Percentiles rank a stretch among this genome's conserved stretches.
These are phyloP conservation scores for Ophion costatus DNA, from an alignment of 2,888 invertebrate genomes.

Conservation along the genomic window DNA sequence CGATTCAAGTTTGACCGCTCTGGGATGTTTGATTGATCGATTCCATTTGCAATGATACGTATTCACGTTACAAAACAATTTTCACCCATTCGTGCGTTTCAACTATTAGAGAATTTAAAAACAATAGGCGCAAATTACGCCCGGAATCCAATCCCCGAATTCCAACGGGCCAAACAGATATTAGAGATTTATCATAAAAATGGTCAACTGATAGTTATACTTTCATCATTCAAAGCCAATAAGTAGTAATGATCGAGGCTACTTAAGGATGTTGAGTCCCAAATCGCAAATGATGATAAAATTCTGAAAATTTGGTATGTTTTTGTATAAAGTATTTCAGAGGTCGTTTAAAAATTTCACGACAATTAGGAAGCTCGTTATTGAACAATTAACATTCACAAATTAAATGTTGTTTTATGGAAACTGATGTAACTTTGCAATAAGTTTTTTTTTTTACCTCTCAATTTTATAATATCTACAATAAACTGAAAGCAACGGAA, in stretches of 20 bases:
- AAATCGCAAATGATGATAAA: too few species aligned
- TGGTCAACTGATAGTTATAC: not conserved
- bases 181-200: not conserved
- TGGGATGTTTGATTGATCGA: not conserved
- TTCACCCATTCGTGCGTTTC: not conserved
- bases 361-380: too few species aligned
- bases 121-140: constrained; percentile 1
- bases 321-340: too few species aligned
- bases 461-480: too few species aligned
- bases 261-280: too few species aligned
- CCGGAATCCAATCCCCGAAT: constrained; percentile 7
- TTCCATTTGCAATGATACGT: not conserved
- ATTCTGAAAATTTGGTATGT: too few species aligned
- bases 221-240: not conserved
- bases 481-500: too few species aligned
- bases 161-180: not conserved
- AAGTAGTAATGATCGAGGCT: not conserved
- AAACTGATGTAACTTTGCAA: too few species aligned
- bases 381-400: too few species aligned
- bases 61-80: not conserved
- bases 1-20: not conserved
- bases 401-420: too few species aligned
- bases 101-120: not conserved
- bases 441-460: too few species aligned
- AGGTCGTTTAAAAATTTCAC: too few species aligned